phyloP scores from a whole-genome alignment of 2,113 vertebrate species.

The Dasypus novemcinctus region DNA sequence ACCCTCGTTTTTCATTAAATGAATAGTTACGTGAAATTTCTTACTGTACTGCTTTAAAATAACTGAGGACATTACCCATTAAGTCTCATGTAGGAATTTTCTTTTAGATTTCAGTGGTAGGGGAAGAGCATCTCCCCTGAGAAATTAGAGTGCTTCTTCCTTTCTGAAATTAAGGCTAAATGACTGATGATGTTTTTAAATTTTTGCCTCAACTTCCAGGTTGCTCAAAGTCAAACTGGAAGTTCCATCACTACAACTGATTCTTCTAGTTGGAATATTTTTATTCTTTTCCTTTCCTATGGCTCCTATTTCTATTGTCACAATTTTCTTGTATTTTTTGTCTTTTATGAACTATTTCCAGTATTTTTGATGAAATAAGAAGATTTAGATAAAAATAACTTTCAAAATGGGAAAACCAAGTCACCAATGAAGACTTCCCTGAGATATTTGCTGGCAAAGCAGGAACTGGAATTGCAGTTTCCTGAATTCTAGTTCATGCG shows the following conservation, averaged over 20 bases:
- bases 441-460: neutral
- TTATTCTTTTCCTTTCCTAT: neutral
- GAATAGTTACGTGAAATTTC: neutral
- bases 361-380: neutral
- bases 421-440: neutral
- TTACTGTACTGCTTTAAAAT: conserved; percentile 20
- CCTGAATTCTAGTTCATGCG: neutral
- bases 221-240: neutral
- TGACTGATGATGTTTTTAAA: neutral
- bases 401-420: neutral
- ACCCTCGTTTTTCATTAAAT: neutral
- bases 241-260: neutral
- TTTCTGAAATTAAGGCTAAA: neutral
- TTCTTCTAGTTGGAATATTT: neutral
- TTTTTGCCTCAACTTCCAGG: neutral
- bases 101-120: neutral
- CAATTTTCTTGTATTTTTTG: neutral
- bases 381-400: neutral
- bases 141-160: neutral
- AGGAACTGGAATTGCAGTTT: neutral
- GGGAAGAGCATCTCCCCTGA: neutral
- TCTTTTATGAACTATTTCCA: neutral
- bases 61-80: neutral
- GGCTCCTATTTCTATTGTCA: neutral
- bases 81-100: neutral